phyloP scores from a whole-genome alignment of 2,113 vertebrate genomes.

The Sprattus sprattus region DNA sequence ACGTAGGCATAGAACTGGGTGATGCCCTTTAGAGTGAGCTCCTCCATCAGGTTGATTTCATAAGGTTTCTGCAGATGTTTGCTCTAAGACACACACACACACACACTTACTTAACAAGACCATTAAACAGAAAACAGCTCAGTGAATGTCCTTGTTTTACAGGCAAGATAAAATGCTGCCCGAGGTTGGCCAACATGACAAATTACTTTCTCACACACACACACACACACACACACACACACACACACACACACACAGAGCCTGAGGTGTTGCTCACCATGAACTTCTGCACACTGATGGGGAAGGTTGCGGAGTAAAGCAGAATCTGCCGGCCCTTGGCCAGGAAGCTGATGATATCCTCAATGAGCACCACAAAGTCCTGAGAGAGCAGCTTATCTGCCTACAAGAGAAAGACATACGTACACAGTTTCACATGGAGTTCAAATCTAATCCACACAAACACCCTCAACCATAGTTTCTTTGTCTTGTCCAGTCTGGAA shows the following conservation, averaged over 20 bases:
- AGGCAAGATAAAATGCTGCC: too few species aligned
- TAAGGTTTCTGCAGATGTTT: slow-evolving; percentile 78
- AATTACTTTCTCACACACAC: neutral
- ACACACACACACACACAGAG: neutral
- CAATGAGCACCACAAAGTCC: slow-evolving; percentile 77
- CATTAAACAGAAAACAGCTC: too few species aligned
- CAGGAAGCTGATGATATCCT: slow-evolving; percentile 78
- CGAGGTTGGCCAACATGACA: neutral
- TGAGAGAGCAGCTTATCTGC: slow-evolving; percentile 80
- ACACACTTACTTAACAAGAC: too few species aligned
- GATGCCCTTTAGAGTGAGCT: slow-evolving; percentile 79
- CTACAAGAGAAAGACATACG: slow-evolving; percentile 46
- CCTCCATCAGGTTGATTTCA: slow-evolving; percentile 81
- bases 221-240: neutral
- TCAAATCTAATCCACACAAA: neutral
- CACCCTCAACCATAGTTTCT: too few species aligned
- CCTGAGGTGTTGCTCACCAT: slow-evolving; percentile 67
- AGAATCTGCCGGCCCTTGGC: slow-evolving; percentile 76
- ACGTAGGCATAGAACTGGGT: slow-evolving; percentile 79
- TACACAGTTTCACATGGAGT: neutral
- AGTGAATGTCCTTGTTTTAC: too few species aligned
- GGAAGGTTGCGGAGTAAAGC: slow-evolving; percentile 79
- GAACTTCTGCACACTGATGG: slow-evolving; percentile 78
- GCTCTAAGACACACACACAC: slow-evolving; percentile 47
- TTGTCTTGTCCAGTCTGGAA: too few species aligned